Conservation (phyloP, 1,140 invertebrate genomes). For the Aphaenogaster floridana region DNA sequence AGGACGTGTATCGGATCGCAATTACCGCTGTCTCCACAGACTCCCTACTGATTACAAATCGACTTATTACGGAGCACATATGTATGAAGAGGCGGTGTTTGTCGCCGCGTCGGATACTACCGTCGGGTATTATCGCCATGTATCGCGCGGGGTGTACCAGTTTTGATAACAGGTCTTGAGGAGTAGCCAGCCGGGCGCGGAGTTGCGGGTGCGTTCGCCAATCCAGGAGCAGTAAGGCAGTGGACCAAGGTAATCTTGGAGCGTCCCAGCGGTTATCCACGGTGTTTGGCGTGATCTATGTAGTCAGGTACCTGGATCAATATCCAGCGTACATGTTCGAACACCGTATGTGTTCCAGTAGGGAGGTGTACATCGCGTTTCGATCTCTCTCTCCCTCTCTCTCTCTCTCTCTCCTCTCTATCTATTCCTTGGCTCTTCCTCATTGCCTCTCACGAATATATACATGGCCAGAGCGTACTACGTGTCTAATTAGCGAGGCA, state of each 20-base stretch:
- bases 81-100: constrained; percentile 24
- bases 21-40: constrained; percentile 25
- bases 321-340: constrained; percentile 73
- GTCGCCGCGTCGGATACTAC: constrained; percentile 2
- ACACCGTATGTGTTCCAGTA: constrained; percentile 52
- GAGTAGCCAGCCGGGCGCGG: constrained; percentile 19
- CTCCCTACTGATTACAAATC: constrained; percentile 47
- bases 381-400: constrained; percentile 33
- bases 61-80: constrained; percentile 48
- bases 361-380: constrained; percentile 66
- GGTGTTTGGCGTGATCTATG: constrained; percentile 75
- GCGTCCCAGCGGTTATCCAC: constrained; percentile 70
- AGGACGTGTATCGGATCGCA: constrained; percentile 49
- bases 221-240: constrained; percentile 74
- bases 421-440: constrained; percentile 4
- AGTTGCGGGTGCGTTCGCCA: constrained; percentile 41
- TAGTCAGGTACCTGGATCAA: constrained; percentile 74
- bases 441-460: constrained; percentile 52
- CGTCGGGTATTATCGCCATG: constrained; percentile 11
- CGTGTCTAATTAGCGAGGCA: constrained; percentile 84
- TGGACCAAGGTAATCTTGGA: constrained; percentile 77
- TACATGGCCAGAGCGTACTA: constrained; percentile 72
- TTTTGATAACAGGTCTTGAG: constrained; percentile 76
- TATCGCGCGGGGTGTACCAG: constrained; percentile 68
- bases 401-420: not conserved